Evolutionary conservation across 2,888 invertebrate genomes (phyloP), one percentile per base, ranked within the genome.

Genomic region (Pheosia tremula): DNA sequence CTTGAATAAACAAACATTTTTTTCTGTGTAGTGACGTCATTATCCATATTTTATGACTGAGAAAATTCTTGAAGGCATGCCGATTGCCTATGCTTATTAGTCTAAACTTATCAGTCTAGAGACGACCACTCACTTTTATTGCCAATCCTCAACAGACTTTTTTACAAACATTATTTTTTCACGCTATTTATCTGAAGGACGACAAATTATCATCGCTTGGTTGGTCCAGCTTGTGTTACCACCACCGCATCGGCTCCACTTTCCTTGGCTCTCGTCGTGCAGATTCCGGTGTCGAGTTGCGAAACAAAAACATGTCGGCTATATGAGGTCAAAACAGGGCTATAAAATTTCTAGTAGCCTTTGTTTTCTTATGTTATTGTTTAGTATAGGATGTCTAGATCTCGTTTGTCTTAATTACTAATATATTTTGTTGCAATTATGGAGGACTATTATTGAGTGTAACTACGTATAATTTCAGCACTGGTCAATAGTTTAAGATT

Each of bases 251-350:
- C 69, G 80, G 78, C 70, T 67, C 67, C 60, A 72, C 77, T 74
- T 75, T 75, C 74, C 72, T 72, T 24, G 76, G 79, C 82, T 84
- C 82, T 79, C 83, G 80, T 80, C 77, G 73, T 56, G 77, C 71
- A 66, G 79, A 84, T 79, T 85, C 87, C 87, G 89, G 89, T 89
- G 85, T 89, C 84, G 68, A 76, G 67, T 90, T 85, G 69, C 85
- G 63, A 66, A 67, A 63, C 43, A 54, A 38, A 57, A 54, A 57
- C 56, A 47, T 57, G 47, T 45, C 45, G 47, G 47, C 37, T 49
- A 57, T 38, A 57, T 37, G 45, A 57, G 7, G 37, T 37, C 49
- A 10, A 37, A 38, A 49, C 45, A 11, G 8, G 37, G 3, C 53
- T 10, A 50, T 50, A 50, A 24, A 50, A 10, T 53, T 37, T 53